Conservation (phyloP, 2,888 invertebrate species). For the Xestia sexstrigata region DNA sequence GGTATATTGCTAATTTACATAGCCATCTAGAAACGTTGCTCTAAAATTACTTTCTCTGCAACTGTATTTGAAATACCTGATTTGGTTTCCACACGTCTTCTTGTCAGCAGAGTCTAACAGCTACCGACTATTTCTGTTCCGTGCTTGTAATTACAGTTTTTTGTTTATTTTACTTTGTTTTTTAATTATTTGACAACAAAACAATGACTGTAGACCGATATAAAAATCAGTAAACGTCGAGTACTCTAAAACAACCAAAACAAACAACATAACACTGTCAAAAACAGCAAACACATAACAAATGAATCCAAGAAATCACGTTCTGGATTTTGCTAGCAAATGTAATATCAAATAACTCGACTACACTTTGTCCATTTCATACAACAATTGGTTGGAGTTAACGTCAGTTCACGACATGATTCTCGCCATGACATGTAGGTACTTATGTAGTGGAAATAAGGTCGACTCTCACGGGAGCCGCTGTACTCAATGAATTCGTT, state of each 20-base stretch:
- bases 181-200: too few species aligned
- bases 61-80: background rate
- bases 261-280: conserved; percentile 1
- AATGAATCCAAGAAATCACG: conserved; percentile 37
- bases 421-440: conserved; percentile 49
- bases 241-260: background rate
- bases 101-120: background rate
- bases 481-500: conserved; percentile 57
- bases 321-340: conserved; percentile 8
- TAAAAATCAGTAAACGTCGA: background rate
- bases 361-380: conserved; percentile 36
- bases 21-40: background rate
- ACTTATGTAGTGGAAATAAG: conserved; percentile 49
- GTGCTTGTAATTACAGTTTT: background rate
- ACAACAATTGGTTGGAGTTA: conserved; percentile 54
- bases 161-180: background rate
- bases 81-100: background rate
- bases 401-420: conserved; percentile 55
- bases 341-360: conserved; percentile 25
- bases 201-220: background rate
- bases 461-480: conserved; percentile 48
- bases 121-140: background rate
- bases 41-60: background rate
- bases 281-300: conserved; percentile 18
- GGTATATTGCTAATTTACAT: background rate